Evolutionary conservation across 2,888 invertebrate genomes (phyloP), one percentile per base, ranked within the genome.

Genomic region (Lycophotia porphyrea): DNA sequence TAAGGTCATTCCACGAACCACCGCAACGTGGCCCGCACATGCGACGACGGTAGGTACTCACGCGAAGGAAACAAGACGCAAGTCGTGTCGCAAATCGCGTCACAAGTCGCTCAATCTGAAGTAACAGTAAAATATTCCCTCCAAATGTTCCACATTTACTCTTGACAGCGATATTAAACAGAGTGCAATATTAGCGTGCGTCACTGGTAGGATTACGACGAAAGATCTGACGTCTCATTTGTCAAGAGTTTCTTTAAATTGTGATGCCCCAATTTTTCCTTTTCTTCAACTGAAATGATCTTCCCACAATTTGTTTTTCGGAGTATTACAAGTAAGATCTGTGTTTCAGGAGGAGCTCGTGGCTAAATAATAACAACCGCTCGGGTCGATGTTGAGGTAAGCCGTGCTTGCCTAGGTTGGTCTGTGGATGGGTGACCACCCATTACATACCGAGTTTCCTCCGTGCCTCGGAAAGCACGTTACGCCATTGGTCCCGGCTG

Each of bases 201-300:
- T 87, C 81, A 72, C 77, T 64, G 11, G 8, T 13, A 34, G 66
- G 80, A 81, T 81, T 84, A 80, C 67, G 78, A 77, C 65, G 55
- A 66, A 68, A 64, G 47, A 24, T 52, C 60, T 76, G 86, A 81
- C 83, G 52, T 81, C 74, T 85, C 83, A 86, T 86, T 85, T 80
- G 61, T 85, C 84, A 84, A 84, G 42, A 64, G 60, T 74, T 81
- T 67, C 58, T 84, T 81, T 63, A 73, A 76, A 81, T 68, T 67
- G 47, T 72, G 27, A 85, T 60, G 72, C 55, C 61, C 58, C 63
- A 31, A 36, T 78, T 81, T 61, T 75, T 39, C 44, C 34, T 74
- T 55, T 71, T 68, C 44, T 68, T 68, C 58, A 0, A 60, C 52
- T 5, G 21, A 61, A 71, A 55, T 55, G 64, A 82, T 27, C 36